Conservation (phyloP, 1,140 invertebrate species). For the Cyclina sinensis region DNA sequence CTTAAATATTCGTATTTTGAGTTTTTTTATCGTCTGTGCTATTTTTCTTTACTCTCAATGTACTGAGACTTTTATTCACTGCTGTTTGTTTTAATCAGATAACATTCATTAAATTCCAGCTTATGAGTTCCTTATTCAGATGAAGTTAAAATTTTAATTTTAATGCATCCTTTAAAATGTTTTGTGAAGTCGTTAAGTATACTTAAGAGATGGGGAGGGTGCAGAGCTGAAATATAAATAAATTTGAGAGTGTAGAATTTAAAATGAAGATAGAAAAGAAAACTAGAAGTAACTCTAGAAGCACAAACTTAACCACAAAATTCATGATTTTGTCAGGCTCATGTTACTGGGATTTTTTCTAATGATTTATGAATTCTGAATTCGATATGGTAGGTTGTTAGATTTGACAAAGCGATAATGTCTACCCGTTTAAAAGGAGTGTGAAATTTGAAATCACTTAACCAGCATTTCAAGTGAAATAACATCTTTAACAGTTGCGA, state of each 20-base stretch:
- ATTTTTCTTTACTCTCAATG: no score
- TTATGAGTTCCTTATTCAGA: no score
- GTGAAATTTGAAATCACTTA: constrained; percentile 20
- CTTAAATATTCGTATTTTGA: no score
- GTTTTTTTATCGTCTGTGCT: no score
- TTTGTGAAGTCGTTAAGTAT: no score
- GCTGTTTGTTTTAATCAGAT: no score
- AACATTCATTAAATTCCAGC: no score
- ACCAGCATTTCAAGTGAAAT: constrained; percentile 6
- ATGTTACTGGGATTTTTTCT: not conserved
- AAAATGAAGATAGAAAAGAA: not conserved
- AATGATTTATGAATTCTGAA: constrained; percentile 9
- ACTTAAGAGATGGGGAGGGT: not conserved
- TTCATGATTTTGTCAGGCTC: constrained; percentile 12
- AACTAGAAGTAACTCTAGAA: not conserved
- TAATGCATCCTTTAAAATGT: no score
- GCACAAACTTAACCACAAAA: not conserved
- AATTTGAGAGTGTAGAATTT: not conserved
- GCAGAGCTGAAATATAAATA: not conserved
- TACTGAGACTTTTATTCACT: no score
- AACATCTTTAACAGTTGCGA: not conserved
- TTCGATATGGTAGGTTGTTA: not conserved
- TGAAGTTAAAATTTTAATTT: no score
- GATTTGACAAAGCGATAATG: constrained; percentile 27
- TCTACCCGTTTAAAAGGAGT: constrained; percentile 1